Conservation (phyloP, 2,797 vertebrate species). For the Columba guinea region DNA sequence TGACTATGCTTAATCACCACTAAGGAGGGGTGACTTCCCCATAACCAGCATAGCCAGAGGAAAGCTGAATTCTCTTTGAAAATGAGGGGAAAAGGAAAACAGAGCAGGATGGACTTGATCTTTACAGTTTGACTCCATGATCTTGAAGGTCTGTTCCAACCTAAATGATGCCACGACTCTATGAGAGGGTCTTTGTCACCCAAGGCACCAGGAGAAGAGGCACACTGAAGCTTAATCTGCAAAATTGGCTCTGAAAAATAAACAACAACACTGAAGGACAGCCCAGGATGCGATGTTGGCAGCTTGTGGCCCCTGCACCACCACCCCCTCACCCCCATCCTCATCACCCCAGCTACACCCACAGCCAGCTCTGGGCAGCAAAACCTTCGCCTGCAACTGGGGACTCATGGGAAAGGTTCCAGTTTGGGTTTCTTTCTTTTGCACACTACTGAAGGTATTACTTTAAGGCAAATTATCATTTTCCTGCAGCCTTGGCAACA, state of each 20-base stretch:
- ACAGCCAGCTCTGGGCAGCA: not conserved
- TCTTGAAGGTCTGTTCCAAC: no score
- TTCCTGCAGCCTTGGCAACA: constrained; percentile 1
- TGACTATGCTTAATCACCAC: not conserved
- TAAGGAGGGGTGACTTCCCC: not conserved
- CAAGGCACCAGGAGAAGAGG: not conserved
- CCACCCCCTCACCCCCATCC: not conserved
- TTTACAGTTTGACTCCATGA: not conserved
- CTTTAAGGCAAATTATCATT: not conserved
- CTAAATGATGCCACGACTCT: no score
- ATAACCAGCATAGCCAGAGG: not conserved
- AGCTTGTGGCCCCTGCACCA: not conserved
- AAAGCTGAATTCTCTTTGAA: not conserved
- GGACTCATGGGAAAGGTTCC: not conserved
- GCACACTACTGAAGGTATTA: not conserved
- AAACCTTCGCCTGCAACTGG: not conserved
- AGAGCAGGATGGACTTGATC: not conserved
- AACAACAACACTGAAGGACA: not conserved
- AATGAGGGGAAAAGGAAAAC: not conserved
- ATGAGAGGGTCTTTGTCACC: not conserved
- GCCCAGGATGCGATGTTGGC: rapidly evolving
- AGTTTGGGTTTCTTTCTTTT: not conserved
- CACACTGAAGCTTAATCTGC: not conserved
- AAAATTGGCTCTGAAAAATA: not conserved
- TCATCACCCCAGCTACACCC: not conserved